These are phyloP conservation scores for Lutjanus argentimaculatus DNA, from an alignment of 2,797 vertebrate genomes.

Conservation along the genomic window DNA sequence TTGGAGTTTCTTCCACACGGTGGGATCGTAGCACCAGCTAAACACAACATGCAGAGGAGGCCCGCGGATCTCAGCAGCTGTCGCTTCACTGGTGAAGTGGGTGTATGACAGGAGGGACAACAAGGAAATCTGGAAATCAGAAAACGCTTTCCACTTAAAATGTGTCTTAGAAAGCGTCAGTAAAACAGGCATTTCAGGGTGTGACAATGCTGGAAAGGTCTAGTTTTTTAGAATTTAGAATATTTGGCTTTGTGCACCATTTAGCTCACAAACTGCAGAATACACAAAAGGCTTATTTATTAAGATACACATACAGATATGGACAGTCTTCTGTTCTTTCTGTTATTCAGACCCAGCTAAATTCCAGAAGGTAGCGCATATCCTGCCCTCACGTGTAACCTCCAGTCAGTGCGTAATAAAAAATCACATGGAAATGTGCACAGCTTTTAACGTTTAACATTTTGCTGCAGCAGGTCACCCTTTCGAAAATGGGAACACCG, in stretches of 20 bases:
- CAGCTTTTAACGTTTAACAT: too few species aligned
- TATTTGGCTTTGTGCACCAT: neutral
- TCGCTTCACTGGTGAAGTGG: neutral
- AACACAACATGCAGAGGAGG: neutral
- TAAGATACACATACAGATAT: too few species aligned
- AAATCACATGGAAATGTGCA: too few species aligned
- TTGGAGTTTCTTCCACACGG: neutral
- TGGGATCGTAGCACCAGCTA: neutral
- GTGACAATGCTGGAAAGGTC: neutral
- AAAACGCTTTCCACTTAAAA: neutral
- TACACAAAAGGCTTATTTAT: too few species aligned
- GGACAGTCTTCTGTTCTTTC: too few species aligned
- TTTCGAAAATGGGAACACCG: too few species aligned
- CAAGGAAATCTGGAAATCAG: neutral
- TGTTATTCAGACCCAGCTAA: too few species aligned
- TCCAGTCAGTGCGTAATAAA: too few species aligned
- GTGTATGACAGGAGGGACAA: neutral
- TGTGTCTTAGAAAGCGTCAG: neutral
- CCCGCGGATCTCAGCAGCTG: neutral
- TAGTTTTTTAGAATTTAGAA: neutral
- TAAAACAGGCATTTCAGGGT: neutral
- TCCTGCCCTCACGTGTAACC: too few species aligned
- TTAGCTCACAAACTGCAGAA: neutral
- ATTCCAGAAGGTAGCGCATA: too few species aligned
- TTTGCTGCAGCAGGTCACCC: too few species aligned